Conservation (phyloP, 2,113 vertebrate genomes). For the Motacilla alba region DNA sequence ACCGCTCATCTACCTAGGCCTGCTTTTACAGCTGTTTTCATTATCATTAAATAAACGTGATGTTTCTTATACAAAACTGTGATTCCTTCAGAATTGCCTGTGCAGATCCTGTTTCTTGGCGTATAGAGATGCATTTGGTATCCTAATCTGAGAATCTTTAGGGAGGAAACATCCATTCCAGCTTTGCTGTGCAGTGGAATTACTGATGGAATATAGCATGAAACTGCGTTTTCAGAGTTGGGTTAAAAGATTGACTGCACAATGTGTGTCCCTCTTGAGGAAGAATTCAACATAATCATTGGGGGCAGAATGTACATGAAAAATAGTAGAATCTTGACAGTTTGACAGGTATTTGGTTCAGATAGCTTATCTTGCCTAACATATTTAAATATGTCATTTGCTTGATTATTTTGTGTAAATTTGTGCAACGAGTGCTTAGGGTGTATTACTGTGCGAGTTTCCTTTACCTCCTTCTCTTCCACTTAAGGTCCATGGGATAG, state of each 20-base stretch:
- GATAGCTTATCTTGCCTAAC: background rate
- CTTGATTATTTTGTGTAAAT: background rate
- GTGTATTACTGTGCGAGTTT: background rate
- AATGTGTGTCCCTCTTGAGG: background rate
- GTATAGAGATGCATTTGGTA: background rate
- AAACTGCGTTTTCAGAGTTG: background rate
- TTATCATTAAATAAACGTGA: background rate
- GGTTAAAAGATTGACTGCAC: background rate
- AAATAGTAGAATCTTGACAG: background rate
- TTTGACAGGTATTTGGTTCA: conserved; percentile 2
- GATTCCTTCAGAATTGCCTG: background rate
- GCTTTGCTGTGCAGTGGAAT: background rate
- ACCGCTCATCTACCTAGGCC: background rate
- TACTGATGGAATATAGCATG: background rate
- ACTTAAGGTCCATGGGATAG: background rate
- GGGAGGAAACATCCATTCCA: background rate
- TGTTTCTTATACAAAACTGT: background rate
- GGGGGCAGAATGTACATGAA: background rate
- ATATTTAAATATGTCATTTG: background rate
- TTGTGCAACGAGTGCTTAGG: background rate
- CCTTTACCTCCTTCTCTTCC: background rate
- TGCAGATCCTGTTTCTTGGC: background rate
- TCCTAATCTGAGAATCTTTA: background rate
- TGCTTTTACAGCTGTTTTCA: background rate
- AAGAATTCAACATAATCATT: background rate